Evolutionary conservation across 2,888 invertebrate genomes (phyloP).

Genomic region (Desoria tigrina): DNA sequence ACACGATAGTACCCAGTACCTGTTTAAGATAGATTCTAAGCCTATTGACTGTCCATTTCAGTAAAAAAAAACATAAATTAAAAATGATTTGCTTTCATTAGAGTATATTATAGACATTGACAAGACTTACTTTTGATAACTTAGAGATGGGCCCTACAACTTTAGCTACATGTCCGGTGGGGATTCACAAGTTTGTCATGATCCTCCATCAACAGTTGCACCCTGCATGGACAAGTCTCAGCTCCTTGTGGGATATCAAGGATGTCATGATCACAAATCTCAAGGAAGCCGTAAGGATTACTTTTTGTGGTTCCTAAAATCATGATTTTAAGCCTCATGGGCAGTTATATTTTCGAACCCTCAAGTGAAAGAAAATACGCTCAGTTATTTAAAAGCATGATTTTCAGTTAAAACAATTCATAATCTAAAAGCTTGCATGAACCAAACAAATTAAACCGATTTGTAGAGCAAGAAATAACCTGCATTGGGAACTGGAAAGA

Average conservation of each 20-base stretch:
- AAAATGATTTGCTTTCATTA: too few relatives aligned
- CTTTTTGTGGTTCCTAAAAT: too few relatives aligned
- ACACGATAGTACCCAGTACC: conserved; percentile 6
- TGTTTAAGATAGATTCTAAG: conserved; percentile 19
- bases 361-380: too few relatives aligned
- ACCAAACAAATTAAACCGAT: too few relatives aligned
- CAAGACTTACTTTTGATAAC: too few relatives aligned
- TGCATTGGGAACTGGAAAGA: conserved; percentile 32
- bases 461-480: conserved; percentile 29
- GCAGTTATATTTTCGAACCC: too few relatives aligned
- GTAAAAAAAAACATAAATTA: conserved; percentile 15
- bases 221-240: conserved; percentile 22
- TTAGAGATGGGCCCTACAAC: conserved; percentile 19
- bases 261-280: conserved; percentile 18
- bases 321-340: too few relatives aligned
- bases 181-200: conserved; percentile 12
- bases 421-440: too few relatives aligned
- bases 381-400: too few relatives aligned
- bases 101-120: too few relatives aligned
- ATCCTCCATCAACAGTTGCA: conserved; percentile 12
- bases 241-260: conserved; percentile 24
- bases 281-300: neutral
- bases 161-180: conserved; percentile 25
- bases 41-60: conserved; percentile 32
- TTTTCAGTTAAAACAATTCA: too few relatives aligned